phyloP scores from a whole-genome alignment of 2,888 invertebrate genomes.

The Spisula solida region DNA sequence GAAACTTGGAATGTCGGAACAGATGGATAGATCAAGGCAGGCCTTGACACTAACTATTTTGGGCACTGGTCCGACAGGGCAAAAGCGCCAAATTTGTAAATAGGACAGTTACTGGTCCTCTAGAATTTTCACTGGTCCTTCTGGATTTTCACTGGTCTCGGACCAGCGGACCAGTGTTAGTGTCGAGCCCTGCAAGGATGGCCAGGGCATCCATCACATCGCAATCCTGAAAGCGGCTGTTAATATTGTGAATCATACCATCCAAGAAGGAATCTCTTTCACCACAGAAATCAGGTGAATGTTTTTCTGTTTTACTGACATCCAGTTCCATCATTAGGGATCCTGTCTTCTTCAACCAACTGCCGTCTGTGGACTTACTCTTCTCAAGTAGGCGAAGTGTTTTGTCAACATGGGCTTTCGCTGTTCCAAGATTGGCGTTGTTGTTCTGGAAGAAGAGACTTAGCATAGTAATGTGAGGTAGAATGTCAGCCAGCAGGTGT shows the following conservation, averaged over 20 bases:
- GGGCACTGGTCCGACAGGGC: too few species aligned
- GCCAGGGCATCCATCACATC: conserved; percentile 51
- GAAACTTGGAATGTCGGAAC: conserved; percentile 32
- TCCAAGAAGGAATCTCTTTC: conserved; percentile 24
- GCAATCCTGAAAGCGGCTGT: conserved; percentile 53
- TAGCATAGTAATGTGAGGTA: conserved; percentile 58
- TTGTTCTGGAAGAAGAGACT: conserved; percentile 53
- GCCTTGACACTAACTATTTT: too few species aligned
- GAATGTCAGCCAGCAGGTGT: conserved; percentile 59
- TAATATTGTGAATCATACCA: conserved; percentile 47
- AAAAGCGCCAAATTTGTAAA: too few species aligned
- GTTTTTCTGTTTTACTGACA: not conserved
- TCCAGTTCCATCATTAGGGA: not conserved
- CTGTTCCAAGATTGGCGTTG: conserved; percentile 49
- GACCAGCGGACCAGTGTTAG: too few species aligned
- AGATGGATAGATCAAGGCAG: conserved; percentile 14
- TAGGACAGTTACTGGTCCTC: too few species aligned
- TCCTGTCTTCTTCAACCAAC: conserved; percentile 45
- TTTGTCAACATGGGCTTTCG: conserved; percentile 49
- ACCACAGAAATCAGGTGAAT: not conserved
- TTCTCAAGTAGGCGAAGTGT: conserved; percentile 39
- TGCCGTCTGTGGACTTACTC: conserved; percentile 38
- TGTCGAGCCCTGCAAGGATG: too few species aligned
- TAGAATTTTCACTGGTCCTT: too few species aligned
- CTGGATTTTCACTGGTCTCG: too few species aligned